phyloP scores from a whole-genome alignment of 2,797 vertebrate species.

The Myotis planiceps region DNA sequence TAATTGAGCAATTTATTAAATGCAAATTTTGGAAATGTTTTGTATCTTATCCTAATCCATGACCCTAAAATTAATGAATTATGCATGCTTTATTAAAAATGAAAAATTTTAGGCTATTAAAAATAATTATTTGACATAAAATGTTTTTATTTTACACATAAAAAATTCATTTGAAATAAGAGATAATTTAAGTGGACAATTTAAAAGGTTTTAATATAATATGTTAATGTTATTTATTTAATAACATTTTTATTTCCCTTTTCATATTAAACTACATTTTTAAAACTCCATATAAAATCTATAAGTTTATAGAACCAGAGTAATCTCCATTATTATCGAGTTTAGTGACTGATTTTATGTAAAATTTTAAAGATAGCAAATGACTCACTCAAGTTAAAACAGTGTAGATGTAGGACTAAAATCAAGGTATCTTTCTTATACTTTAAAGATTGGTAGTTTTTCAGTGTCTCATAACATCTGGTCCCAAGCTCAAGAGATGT shows the following conservation, averaged over 20 bases:
- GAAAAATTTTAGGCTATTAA: neutral
- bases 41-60: neutral
- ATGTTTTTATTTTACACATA: neutral
- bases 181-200: neutral
- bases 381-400: neutral
- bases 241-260: neutral
- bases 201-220: neutral
- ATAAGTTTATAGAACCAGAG: neutral
- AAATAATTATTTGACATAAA: neutral
- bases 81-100: neutral
- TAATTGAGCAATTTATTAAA: neutral
- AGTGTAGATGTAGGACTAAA: neutral
- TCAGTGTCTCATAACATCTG: neutral
- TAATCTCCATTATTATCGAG: neutral
- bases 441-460: neutral
- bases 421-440: neutral
- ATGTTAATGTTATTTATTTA: no score
- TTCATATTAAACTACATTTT: neutral
- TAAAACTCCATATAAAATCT: neutral
- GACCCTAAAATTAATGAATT: slow-evolving; percentile 7
- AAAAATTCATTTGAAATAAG: neutral
- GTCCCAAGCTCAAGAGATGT: neutral
- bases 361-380: neutral
- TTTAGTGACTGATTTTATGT: neutral
- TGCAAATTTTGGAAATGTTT: slow-evolving; percentile 6